Percentiles rank a stretch among this genome's conserved stretches.
Evolutionary conservation across 2,113 vertebrate species (phyloP).

Genomic region (Chlorodrepanis virens): DNA sequence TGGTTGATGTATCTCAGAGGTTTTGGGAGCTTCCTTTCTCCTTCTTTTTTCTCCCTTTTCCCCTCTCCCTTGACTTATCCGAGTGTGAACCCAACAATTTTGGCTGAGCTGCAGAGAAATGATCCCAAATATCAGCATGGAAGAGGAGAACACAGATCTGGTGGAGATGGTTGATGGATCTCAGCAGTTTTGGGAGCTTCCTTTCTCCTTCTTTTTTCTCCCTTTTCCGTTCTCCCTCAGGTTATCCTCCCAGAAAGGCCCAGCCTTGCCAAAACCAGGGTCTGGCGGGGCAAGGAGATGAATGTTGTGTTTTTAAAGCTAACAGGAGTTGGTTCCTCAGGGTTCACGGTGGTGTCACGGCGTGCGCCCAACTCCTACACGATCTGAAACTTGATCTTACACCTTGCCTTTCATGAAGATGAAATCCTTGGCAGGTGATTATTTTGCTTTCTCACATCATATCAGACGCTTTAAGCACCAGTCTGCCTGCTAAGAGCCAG

Average conservation of each 20-base stretch:
- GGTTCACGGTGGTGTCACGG: constrained; percentile 60
- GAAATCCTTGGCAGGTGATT: constrained; percentile 73
- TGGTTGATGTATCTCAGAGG: too few species aligned
- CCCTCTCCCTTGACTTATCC: too few species aligned
- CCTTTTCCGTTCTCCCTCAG: neutral
- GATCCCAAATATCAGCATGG: neutral
- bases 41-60: too few species aligned
- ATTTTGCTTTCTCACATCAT: constrained; percentile 70
- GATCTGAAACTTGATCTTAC: constrained; percentile 65
- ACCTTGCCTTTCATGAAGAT: constrained; percentile 67
- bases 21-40: too few species aligned
- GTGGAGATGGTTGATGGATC: neutral
- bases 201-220: neutral
- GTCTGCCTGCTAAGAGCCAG: constrained; percentile 58
- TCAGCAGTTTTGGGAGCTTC: neutral
- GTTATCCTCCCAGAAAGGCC: neutral
- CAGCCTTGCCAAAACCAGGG: neutral
- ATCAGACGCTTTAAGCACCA: constrained; percentile 47
- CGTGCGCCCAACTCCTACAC: neutral
- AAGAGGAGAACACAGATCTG: neutral
- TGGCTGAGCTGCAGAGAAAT: neutral
- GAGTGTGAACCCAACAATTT: constrained; percentile 22
- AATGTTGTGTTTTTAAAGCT: constrained; percentile 53
- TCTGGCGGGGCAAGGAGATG: constrained; percentile 15
- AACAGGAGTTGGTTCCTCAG: constrained; percentile 53